These are phyloP conservation scores for Proales similis DNA, from an alignment of 1,140 invertebrate species.

Conservation along the genomic window DNA sequence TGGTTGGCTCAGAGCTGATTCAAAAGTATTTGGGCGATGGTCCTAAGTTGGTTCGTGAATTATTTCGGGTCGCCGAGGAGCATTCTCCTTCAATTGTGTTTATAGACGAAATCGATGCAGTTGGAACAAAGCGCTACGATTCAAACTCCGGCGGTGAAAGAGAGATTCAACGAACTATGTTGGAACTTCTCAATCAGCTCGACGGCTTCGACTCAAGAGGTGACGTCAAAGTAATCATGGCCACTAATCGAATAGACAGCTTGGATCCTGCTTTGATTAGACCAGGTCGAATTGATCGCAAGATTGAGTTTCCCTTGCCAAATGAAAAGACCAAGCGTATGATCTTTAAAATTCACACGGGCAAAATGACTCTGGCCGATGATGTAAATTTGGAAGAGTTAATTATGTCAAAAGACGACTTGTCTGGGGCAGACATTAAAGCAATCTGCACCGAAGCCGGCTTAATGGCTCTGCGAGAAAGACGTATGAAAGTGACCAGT, in stretches of 20 bases:
- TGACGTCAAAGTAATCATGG: conserved; percentile 96
- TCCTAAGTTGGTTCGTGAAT: conserved; percentile 90
- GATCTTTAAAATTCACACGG: conserved; percentile 97
- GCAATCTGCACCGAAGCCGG: conserved; percentile 99
- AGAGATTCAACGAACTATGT: conserved; percentile 99
- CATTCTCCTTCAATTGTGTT: conserved; percentile 99
- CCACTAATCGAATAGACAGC: conserved; percentile 98
- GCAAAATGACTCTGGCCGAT: conserved; percentile 88
- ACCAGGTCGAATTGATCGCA: conserved; percentile 95
- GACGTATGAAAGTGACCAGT: conserved; percentile 98
- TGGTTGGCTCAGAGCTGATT: conserved; percentile 96
- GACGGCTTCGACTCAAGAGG: conserved; percentile 96
- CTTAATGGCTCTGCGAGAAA: conserved; percentile 87
- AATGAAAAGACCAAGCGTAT: conserved; percentile 97
- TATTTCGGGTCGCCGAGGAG: conserved; percentile 96
- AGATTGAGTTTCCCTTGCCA: conserved; percentile 97
- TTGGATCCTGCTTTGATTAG: conserved; percentile 95
- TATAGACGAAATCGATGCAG: conserved; percentile 99
- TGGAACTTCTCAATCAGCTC: conserved; percentile 94
- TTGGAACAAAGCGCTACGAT: conserved; percentile 97
- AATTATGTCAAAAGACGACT: conserved; percentile 98
- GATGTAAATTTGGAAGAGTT: conserved; percentile 96
- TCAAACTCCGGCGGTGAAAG: conserved; percentile 98
- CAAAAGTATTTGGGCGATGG: conserved; percentile 99
- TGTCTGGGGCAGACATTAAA: conserved; percentile 85